Conservation (phyloP, 1,140 invertebrate genomes). For the Ostrea denselamellosa region DNA sequence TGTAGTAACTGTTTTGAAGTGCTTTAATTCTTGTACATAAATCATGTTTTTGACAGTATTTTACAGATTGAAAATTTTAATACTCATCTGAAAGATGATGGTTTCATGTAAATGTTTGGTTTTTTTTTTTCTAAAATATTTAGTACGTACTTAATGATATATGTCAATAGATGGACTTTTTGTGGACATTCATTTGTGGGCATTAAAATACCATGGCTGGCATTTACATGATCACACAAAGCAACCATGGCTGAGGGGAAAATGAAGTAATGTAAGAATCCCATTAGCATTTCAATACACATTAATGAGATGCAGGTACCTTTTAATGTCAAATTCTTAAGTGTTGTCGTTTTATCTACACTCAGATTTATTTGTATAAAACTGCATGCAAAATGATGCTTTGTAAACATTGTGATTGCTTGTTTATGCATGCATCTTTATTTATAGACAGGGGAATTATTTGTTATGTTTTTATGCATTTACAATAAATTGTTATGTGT, state of each 20-base stretch:
- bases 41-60: neutral
- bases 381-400: constrained; percentile 5
- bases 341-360: neutral
- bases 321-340: neutral
- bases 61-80: neutral
- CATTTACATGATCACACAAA: no score
- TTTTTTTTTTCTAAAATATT: no score
- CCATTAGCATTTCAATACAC: no score
- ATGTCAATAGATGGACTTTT: no score
- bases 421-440: neutral
- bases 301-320: neutral
- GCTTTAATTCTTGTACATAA: neutral
- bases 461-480: neutral
- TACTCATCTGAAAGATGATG: neutral
- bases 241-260: no score
- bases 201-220: no score
- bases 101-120: no score
- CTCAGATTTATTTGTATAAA: neutral
- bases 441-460: neutral
- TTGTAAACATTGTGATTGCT: constrained; percentile 6
- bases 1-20: neutral
- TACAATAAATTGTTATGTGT: constrained; percentile 25
- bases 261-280: no score
- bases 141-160: no score
- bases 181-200: no score